A percentile compares a stretch with the other conserved stretches of the same genome.
Evolutionary conservation across 2,888 invertebrate species (phyloP).

Genomic region (Iphiclides podalirius): DNA sequence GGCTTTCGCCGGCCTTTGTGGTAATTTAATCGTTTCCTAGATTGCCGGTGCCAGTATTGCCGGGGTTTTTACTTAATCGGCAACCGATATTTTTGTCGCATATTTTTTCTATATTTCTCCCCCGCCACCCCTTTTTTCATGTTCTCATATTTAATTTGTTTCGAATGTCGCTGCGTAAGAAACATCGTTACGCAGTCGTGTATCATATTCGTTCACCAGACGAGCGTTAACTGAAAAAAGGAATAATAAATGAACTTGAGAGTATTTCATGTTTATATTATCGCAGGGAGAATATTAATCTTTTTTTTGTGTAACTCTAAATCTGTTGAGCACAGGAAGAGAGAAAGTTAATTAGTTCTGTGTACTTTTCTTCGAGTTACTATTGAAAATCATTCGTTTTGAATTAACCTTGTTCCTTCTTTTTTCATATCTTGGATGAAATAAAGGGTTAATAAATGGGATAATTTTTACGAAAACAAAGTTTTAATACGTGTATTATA

Average conservation of each 20-base stretch:
- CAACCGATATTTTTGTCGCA: not conserved
- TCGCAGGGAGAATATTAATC: not conserved
- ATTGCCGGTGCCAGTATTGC: conserved; percentile 25
- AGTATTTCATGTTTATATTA: not conserved
- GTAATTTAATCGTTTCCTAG: conserved; percentile 64
- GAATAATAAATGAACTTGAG: conserved; percentile 10
- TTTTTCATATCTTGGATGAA: no score
- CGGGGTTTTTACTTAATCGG: conserved; percentile 12
- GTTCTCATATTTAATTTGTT: not conserved
- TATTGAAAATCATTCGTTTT: no score
- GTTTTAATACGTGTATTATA: no score
- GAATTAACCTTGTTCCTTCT: no score
- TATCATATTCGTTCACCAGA: not conserved
- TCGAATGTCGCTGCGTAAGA: not conserved
- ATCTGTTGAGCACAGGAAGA: no score
- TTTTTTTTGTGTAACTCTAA: no score
- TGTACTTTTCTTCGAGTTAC: no score
- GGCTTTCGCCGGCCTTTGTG: conserved; percentile 52
- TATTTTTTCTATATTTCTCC: not conserved
- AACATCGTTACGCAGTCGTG: not conserved
- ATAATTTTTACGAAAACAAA: no score
- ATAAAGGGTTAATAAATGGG: no score
- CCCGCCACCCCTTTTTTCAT: not conserved
- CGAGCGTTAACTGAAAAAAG: conserved; percentile 2
- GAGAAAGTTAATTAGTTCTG: no score